Conservation (phyloP, 2,113 vertebrate genomes). For the Petrocephalus microphthalmus region DNA sequence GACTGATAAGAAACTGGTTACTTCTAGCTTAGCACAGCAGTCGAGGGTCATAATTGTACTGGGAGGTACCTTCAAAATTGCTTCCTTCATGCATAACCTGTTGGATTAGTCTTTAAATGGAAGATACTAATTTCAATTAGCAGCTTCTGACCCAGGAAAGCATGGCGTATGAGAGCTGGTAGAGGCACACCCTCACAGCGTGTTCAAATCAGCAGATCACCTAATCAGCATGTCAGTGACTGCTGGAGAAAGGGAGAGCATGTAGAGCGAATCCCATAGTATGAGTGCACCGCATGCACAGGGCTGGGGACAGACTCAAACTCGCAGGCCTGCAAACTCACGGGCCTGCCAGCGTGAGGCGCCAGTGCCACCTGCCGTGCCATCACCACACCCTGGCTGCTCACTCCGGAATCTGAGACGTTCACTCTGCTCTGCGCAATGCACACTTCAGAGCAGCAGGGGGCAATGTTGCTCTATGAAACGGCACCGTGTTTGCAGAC, state of each 20-base stretch:
- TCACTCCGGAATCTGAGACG: neutral
- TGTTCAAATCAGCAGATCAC: neutral
- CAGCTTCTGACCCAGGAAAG: neutral
- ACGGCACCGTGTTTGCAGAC: neutral
- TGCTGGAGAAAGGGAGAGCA: neutral
- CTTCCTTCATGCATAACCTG: neutral
- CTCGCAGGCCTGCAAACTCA: neutral
- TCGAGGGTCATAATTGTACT: neutral
- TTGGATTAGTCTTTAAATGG: neutral
- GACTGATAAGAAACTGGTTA: neutral
- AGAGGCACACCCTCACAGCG: neutral
- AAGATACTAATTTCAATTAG: neutral
- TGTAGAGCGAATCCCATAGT: neutral
- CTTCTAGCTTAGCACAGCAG: neutral
- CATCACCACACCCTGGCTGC: neutral
- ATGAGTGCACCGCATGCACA: neutral
- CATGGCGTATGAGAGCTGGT: neutral
- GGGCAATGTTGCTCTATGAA: conserved; percentile 63
- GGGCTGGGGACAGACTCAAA: neutral
- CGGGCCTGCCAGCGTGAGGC: neutral
- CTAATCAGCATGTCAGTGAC: neutral
- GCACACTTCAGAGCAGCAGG: conserved; percentile 53
- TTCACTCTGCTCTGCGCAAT: neutral
- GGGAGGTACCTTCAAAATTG: neutral
- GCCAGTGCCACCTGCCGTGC: neutral